phyloP scores from a whole-genome alignment of 2,888 invertebrate genomes.

The Idaea aversata region DNA sequence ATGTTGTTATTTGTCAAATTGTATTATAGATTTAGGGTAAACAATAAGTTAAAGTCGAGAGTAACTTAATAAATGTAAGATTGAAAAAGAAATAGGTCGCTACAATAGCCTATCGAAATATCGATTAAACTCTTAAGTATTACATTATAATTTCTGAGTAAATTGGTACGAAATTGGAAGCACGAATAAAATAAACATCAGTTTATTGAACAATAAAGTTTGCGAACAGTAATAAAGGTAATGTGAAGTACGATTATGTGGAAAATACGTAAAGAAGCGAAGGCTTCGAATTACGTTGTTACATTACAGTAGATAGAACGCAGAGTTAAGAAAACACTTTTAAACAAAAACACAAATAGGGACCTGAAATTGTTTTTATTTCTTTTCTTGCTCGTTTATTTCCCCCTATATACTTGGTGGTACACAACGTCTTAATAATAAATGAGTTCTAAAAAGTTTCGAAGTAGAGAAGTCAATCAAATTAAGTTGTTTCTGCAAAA shows the following conservation, averaged over 20 bases:
- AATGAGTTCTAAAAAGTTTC: slow-evolving; percentile 37
- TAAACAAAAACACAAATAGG: slow-evolving; percentile 30
- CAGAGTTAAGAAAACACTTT: slow-evolving; percentile 24
- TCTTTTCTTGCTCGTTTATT: slow-evolving; percentile 33
- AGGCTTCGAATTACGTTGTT: slow-evolving; percentile 29
- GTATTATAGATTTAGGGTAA: neutral
- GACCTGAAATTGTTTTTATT: slow-evolving; percentile 27
- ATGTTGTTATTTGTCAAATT: slow-evolving; percentile 6
- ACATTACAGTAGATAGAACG: slow-evolving; percentile 17
- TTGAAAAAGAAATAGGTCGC: neutral
- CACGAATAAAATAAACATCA: slow-evolving; percentile 1
- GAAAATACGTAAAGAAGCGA: slow-evolving; percentile 26
- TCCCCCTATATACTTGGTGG: slow-evolving; percentile 19
- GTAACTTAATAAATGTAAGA: neutral
- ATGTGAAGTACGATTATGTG: slow-evolving; percentile 28
- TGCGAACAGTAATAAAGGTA: slow-evolving; percentile 21
- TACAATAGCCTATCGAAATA: neutral
- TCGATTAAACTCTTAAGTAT: neutral
- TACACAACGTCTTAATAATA: slow-evolving; percentile 33
- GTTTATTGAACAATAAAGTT: slow-evolving; percentile 10
- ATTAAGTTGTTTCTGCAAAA: slow-evolving; percentile 7
- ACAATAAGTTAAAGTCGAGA: neutral
- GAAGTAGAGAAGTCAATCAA: slow-evolving; percentile 31
- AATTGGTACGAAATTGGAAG: neutral
- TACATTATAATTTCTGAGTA: neutral